phyloP scores from a whole-genome alignment of 2,888 invertebrate species.

The Lasioglossum lativentre region DNA sequence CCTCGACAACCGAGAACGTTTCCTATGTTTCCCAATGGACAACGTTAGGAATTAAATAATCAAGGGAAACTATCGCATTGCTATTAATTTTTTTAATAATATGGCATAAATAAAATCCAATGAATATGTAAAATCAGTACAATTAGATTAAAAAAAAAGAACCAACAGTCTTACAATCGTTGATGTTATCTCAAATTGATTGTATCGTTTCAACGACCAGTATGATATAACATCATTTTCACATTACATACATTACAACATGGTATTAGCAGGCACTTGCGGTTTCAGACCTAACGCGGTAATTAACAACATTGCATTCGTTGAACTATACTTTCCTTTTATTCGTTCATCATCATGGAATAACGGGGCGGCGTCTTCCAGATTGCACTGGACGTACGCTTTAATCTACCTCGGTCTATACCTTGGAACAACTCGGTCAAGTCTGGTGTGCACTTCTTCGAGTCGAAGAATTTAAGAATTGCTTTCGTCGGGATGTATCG shows the following conservation, averaged over 20 bases:
- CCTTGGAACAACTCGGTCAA: conserved; percentile 89
- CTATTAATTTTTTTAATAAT: conserved; percentile 21
- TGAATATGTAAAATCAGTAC: not conserved
- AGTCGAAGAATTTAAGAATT: conserved; percentile 87
- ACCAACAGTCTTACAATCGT: conserved; percentile 32
- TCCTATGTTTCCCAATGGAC: not conserved
- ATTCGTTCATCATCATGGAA: conserved; percentile 84
- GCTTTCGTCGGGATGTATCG: conserved; percentile 82
- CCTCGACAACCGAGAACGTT: not conserved
- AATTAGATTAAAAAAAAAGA: not conserved
- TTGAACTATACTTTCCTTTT: conserved; percentile 16
- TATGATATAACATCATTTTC: conserved; percentile 22
- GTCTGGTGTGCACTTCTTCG: conserved; percentile 86
- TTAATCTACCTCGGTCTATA: conserved; percentile 88
- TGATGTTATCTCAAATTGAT: conserved; percentile 13
- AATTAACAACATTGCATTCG: conserved; percentile 45
- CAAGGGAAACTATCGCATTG: not conserved
- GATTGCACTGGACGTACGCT: conserved; percentile 90
- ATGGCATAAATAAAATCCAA: conserved; percentile 29
- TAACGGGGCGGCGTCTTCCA: conserved; percentile 91
- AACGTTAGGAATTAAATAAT: not conserved
- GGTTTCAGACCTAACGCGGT: conserved; percentile 20
- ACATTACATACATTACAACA: conserved; percentile 33
- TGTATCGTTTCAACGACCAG: conserved; percentile 3
- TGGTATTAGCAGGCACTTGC: conserved; percentile 11